These are phyloP conservation scores for Dusona sp. DNA, from an alignment of 2,888 invertebrate genomes.

Conservation along the genomic window DNA sequence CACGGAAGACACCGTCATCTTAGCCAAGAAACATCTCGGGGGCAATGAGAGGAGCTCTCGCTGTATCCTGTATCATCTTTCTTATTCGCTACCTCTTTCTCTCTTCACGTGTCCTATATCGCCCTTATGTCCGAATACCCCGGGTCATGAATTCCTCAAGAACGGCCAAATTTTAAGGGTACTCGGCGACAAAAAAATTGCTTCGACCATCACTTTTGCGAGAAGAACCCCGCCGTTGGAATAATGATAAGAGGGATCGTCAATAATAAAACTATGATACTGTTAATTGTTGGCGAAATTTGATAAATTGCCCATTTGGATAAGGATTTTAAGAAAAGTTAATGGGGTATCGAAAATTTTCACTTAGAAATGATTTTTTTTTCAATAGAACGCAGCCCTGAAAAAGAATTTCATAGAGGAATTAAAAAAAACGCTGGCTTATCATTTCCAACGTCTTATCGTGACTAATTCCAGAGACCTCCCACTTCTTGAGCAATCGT, in stretches of 20 bases:
- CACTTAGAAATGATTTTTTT: not conserved
- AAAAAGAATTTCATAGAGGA: not conserved
- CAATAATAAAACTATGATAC: not conserved
- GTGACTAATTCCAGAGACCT: constrained; percentile 3
- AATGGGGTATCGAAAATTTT: not conserved
- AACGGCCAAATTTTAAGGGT: constrained; percentile 14
- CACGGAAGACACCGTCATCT: constrained; percentile 55
- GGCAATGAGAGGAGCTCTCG: constrained; percentile 37
- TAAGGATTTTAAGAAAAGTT: not conserved
- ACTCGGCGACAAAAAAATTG: not conserved
- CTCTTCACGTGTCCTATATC: constrained; percentile 12
- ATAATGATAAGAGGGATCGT: not conserved
- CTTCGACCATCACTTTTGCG: not conserved
- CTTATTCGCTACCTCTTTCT: constrained; percentile 3
- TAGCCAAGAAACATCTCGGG: constrained; percentile 54
- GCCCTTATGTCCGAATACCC: constrained; percentile 44
- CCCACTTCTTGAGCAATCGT: constrained; percentile 2
- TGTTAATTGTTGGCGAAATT: not conserved
- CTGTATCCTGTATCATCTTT: constrained; percentile 52
- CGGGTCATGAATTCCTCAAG: constrained; percentile 41
- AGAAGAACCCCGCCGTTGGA: not conserved
- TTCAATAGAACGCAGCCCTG: not conserved
- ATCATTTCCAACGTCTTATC: constrained; percentile 30
- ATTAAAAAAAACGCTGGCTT: not conserved
- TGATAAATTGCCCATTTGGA: not conserved